Base-by-base conservation (phyloP, 1,140 invertebrate species). In the Mesaphorura yosii region DNA sequence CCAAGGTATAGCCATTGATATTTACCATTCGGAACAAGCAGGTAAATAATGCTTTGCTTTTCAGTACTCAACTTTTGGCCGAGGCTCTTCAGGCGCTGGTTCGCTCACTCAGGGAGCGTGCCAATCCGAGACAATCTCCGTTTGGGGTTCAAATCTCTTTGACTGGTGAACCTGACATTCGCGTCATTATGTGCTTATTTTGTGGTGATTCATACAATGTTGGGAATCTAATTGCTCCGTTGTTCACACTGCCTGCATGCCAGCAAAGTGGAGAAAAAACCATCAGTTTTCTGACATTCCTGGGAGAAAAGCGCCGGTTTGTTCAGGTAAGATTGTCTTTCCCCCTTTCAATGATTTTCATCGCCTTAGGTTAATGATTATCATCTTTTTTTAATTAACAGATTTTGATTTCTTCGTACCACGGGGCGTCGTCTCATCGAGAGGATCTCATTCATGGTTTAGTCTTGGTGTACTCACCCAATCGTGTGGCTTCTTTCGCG, bases 181-280 rank as follows among this genome's bases (percentile, higher is more conserved):
- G 84, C 60, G 88, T 97, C 69, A 87, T 95, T 64, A 86, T 96
- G 79, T 95, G 90, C 69, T 84, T 96, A 78, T 91, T 96, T 68
- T 98, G 93, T 72, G 92, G 91, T 39, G 93, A 97, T 73, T 86
- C 88, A 15, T 95, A 86, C 66, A 84, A 83, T 1, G 80, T 92
- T 37, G 89, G 93, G 68, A 84, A 88, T 58, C 84, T 95, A 41
- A 73, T 97, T 17, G 81, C 81, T 29, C 91, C 92, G 1, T 72
- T 97, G 51, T 73, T 96, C 34, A 82, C 81, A 64, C 87, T 94
- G 68, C 85, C 88, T 48, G 84, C 82, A 52, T 88, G 86, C 69
- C 84, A 88, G 67, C 76, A 91, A 49, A 86, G 84, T 52, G 84
- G 84, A 6, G 84, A 89, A 63, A 79, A 86, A 51, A 89, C 85